Percentiles rank a stretch among this genome's conserved stretches.
phyloP scores from a whole-genome alignment of 1,140 invertebrate genomes.

The Zaprionus lachaisei region DNA sequence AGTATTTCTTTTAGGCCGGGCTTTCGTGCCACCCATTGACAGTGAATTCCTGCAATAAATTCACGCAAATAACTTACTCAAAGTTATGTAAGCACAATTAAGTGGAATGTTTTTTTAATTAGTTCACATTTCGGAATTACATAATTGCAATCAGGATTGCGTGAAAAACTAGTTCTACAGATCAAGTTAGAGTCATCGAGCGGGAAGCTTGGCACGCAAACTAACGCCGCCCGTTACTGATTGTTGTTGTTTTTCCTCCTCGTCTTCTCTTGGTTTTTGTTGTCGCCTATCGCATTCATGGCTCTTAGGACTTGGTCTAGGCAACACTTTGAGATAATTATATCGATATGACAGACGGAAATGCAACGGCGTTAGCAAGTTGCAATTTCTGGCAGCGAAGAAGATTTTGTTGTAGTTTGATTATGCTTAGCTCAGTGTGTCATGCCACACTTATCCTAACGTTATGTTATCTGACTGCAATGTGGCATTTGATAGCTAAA shows the following conservation, averaged over 20 bases:
- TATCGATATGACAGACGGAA: constrained; percentile 81
- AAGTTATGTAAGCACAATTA: constrained; percentile 70
- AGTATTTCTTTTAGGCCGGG: neutral
- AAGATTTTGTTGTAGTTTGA: constrained; percentile 38
- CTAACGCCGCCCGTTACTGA: constrained; percentile 36
- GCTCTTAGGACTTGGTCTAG: constrained; percentile 55
- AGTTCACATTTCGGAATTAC: constrained; percentile 77
- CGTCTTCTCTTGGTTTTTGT: constrained; percentile 30
- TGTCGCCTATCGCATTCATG: constrained; percentile 41
- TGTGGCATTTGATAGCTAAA: constrained; percentile 59
- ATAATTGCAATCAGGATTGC: constrained; percentile 80
- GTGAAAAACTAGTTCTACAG: constrained; percentile 69
- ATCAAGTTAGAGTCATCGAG: constrained; percentile 63
- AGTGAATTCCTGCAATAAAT: constrained; percentile 4
- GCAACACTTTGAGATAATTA: constrained; percentile 76
- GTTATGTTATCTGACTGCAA: constrained; percentile 62
- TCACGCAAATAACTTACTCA: constrained; percentile 18
- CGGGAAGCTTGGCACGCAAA: constrained; percentile 53
- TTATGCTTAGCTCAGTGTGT: constrained; percentile 31
- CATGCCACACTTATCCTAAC: constrained; percentile 44
- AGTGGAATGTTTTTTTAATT: constrained; percentile 78
- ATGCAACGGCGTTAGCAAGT: constrained; percentile 77
- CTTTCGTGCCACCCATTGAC: constrained; percentile 9
- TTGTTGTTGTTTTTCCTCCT: constrained; percentile 37
- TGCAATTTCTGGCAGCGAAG: constrained; percentile 53